Percentiles rank a stretch among this genome's conserved stretches.
phyloP scores from a whole-genome alignment of 2,888 invertebrate genomes.

The Lacanobia wlatinum region DNA sequence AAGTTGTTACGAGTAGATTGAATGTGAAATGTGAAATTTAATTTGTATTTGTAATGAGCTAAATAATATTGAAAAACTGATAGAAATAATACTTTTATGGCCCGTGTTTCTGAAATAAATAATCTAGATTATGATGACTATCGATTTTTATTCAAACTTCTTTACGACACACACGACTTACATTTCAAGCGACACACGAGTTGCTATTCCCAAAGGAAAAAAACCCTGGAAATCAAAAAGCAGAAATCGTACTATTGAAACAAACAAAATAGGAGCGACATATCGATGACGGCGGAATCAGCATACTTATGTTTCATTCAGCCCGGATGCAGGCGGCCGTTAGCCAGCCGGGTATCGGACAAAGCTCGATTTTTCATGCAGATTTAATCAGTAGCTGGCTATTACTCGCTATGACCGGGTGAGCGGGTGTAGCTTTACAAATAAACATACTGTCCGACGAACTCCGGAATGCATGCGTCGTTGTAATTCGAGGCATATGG shows the following conservation, averaged over 20 bases:
- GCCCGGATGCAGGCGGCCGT: conserved; percentile 73
- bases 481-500: conserved; percentile 70
- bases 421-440: conserved; percentile 63
- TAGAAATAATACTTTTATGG: not conserved
- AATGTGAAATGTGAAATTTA: too few relatives aligned
- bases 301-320: conserved; percentile 82
- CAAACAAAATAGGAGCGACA: conserved; percentile 60
- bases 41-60: too few relatives aligned
- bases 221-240: conserved; percentile 20
- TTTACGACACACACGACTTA: not conserved
- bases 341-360: conserved; percentile 75
- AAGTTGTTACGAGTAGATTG: not conserved
- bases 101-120: too few relatives aligned
- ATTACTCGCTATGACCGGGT: conserved; percentile 59
- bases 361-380: conserved; percentile 86
- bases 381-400: conserved; percentile 83
- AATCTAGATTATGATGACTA: too few relatives aligned
- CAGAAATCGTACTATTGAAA: conserved; percentile 38
- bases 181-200: not conserved
- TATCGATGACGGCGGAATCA: conserved; percentile 69
- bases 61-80: too few relatives aligned
- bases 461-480: conserved; percentile 56
- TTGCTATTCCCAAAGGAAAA: not conserved
- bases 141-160: too few relatives aligned
- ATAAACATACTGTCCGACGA: conserved; percentile 62